Conservation (phyloP, 2,113 vertebrate species). For the Brevimyrus niger region DNA sequence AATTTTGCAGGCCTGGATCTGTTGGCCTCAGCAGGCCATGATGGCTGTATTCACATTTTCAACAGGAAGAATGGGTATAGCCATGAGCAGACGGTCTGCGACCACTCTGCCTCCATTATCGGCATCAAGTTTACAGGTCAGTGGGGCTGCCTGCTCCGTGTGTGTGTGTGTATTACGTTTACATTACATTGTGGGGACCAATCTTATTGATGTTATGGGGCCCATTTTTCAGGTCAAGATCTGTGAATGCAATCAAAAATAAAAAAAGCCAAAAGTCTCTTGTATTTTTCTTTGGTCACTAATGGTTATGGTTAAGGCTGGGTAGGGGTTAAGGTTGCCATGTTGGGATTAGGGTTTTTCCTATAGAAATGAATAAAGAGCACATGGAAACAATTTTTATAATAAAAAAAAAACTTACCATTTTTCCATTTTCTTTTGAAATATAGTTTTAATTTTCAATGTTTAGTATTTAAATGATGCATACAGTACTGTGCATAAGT, state of each 20-base stretch:
- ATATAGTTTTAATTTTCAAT: too few relatives aligned
- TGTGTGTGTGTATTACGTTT: not conserved
- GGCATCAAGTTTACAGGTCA: slow-evolving; percentile 64
- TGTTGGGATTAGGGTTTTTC: not conserved
- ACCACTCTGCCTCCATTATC: slow-evolving; percentile 79
- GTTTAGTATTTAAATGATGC: too few relatives aligned
- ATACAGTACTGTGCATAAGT: too few relatives aligned
- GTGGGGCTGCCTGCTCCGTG: not conserved
- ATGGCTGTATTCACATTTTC: slow-evolving; percentile 77
- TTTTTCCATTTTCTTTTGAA: too few relatives aligned
- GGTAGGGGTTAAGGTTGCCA: not conserved
- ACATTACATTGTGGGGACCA: too few relatives aligned
- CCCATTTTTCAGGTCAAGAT: too few relatives aligned
- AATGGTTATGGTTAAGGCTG: not conserved
- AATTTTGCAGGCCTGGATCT: slow-evolving; percentile 60
- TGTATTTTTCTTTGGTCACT: not conserved
- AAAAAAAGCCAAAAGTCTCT: too few relatives aligned
- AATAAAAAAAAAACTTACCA: too few relatives aligned
- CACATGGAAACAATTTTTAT: too few relatives aligned
- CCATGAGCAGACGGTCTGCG: slow-evolving; percentile 74
- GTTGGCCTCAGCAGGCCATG: slow-evolving; percentile 77
- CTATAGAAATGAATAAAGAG: not conserved
- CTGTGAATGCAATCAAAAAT: too few relatives aligned
- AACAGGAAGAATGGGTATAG: slow-evolving; percentile 64
- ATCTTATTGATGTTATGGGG: too few relatives aligned